Percentiles rank a stretch among this genome's conserved stretches.
Evolutionary conservation across 2,797 vertebrate genomes (phyloP).

Genomic region (Prunella strophiata): DNA sequence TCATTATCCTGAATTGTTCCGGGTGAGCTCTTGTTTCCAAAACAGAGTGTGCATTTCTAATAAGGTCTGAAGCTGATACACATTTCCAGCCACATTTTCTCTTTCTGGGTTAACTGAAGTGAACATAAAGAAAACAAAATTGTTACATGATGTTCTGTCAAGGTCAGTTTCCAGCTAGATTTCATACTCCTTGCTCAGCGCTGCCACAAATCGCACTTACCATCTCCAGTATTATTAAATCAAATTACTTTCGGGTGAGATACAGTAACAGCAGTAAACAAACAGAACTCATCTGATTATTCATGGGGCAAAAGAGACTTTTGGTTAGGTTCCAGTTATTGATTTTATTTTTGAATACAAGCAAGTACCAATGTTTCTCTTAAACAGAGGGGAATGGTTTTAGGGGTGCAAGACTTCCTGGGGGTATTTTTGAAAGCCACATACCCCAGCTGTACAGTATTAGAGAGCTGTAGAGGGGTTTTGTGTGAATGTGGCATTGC

Average conservation of each 20-base stretch:
- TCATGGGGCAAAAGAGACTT: background rate
- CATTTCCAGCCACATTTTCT: background rate
- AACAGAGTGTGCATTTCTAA: background rate
- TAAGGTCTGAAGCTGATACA: background rate
- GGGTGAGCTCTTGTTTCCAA: background rate
- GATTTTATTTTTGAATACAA: background rate
- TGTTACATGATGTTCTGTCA: background rate
- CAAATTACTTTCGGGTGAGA: conserved; percentile 51
- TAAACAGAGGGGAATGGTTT: background rate
- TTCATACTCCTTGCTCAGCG: background rate
- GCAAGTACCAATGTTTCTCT: background rate
- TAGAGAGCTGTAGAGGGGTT: background rate
- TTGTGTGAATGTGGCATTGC: background rate
- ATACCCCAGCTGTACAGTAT: background rate
- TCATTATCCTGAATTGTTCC: background rate
- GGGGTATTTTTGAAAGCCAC: background rate
- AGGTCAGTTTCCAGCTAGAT: conserved; percentile 6
- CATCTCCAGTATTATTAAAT: conserved; percentile 47
- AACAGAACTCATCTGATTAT: conserved; percentile 10
- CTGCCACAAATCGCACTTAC: conserved; percentile 23
- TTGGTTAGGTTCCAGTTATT: background rate
- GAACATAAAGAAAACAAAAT: background rate
- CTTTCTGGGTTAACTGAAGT: background rate
- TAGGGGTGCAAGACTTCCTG: background rate
- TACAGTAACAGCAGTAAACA: conserved; percentile 41